phyloP scores from a whole-genome alignment of 2,888 invertebrate genomes.

The Arge pagana region DNA sequence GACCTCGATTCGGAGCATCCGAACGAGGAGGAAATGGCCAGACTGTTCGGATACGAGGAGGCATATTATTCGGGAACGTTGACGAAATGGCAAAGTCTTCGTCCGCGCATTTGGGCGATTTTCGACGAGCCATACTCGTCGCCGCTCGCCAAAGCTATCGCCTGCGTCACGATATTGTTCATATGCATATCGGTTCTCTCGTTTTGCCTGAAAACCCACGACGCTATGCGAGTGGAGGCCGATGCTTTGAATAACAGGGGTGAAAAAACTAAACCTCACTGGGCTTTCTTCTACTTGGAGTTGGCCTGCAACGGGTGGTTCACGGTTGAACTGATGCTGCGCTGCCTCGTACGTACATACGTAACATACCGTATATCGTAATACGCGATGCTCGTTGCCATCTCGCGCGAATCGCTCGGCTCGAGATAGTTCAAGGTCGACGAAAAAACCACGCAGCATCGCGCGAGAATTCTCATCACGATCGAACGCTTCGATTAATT shows the following conservation, averaged over 20 bases:
- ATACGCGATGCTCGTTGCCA: too few species aligned
- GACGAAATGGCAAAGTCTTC: conserved; percentile 86
- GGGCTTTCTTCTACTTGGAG: conserved; percentile 90
- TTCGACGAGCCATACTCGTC: conserved; percentile 98
- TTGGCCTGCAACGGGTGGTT: conserved; percentile 96
- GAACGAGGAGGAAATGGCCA: conserved; percentile 89
- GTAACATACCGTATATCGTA: too few species aligned
- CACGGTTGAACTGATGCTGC: conserved; percentile 86
- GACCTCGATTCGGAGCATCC: conserved; percentile 93
- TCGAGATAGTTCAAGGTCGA: too few species aligned
- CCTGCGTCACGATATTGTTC: conserved; percentile 92
- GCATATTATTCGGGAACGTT: conserved; percentile 79
- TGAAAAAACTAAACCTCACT: conserved; percentile 62
- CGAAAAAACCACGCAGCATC: background rate
- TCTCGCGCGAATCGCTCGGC: too few species aligned
- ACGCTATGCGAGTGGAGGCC: conserved; percentile 14
- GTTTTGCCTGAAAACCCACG: conserved; percentile 88
- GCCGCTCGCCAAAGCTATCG: conserved; percentile 87
- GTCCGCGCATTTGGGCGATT: conserved; percentile 91
- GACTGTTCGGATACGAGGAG: conserved; percentile 89
- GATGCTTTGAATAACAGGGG: conserved; percentile 26
- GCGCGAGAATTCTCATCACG: conserved; percentile 8
- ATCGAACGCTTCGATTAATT: too few species aligned
- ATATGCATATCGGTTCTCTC: conserved; percentile 94
- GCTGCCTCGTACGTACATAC: conserved; percentile 76